A percentile compares a stretch with the other conserved stretches of the same genome.
These are phyloP conservation scores for Capreolus pygargus DNA, from an alignment of 2,113 vertebrate species.

Conservation along the genomic window DNA sequence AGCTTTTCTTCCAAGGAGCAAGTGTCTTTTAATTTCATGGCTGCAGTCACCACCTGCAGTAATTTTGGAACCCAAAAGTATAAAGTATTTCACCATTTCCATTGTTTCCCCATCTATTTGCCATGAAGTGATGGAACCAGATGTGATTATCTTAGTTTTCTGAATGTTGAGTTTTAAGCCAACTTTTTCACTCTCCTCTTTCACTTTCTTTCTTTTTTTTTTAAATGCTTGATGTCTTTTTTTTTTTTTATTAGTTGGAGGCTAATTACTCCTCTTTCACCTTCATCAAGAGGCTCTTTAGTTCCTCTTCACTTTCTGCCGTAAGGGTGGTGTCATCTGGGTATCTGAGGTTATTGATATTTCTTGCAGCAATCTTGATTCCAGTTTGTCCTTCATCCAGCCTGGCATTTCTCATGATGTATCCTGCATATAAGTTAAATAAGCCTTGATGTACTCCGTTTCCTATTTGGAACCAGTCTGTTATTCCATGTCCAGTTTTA, in stretches of 20 bases:
- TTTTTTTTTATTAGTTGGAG: too few relatives aligned
- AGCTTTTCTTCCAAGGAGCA: neutral
- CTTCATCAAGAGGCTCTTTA: neutral
- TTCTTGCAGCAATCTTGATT: neutral
- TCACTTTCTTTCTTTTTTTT: neutral
- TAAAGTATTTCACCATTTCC: neutral
- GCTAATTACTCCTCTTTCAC: neutral
- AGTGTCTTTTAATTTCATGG: neutral
- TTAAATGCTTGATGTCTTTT: too few relatives aligned
- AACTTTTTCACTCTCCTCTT: neutral
- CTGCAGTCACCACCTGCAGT: neutral
- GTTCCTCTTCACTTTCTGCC: neutral
- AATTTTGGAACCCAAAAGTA: neutral
- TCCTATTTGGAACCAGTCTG: neutral
- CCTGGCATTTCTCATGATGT: neutral
- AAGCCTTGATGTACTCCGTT: neutral
- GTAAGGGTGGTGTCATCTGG: neutral
- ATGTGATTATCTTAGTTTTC: neutral
- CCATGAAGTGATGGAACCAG: neutral
- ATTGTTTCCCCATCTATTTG: neutral
- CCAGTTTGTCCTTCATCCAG: neutral
- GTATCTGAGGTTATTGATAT: neutral
- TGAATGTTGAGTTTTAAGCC: neutral
- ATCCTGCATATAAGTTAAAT: neutral
- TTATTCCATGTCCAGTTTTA: neutral